phyloP scores from a whole-genome alignment of 2,888 invertebrate species.

The Ferrisia virgata region DNA sequence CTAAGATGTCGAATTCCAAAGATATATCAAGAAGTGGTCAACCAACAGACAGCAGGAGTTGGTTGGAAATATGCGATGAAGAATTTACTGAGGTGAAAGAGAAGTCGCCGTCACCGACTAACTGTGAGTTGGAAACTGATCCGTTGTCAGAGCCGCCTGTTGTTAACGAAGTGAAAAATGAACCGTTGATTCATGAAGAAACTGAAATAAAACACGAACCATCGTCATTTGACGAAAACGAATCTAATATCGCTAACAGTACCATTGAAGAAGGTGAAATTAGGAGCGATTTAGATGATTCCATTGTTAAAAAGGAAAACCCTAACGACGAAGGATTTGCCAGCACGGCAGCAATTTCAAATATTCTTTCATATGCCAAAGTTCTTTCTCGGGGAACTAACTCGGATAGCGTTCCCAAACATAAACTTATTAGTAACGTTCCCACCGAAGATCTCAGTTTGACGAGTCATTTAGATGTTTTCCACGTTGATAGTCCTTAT shows the following conservation, averaged over 20 bases:
- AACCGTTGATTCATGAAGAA: not conserved
- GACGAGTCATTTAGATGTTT: conserved; percentile 46
- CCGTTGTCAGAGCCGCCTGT: not conserved
- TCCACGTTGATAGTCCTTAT: conserved; percentile 44
- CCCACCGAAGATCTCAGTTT: conserved; percentile 43
- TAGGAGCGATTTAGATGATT: not conserved
- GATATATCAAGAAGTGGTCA: not conserved
- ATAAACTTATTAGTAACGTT: not conserved
- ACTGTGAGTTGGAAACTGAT: not conserved
- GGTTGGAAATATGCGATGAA: conserved; percentile 37
- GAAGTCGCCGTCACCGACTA: not conserved
- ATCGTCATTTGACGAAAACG: not conserved
- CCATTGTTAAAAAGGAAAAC: not conserved
- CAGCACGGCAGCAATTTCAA: not conserved
- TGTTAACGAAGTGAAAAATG: not conserved
- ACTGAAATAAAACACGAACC: not conserved
- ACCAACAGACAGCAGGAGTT: not conserved
- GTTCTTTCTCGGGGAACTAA: not conserved
- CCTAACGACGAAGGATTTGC: not conserved
- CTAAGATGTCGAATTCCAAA: not conserved
- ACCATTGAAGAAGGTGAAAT: conserved; percentile 15
- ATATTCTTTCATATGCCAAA: conserved; percentile 30
- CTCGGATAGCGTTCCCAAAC: not conserved
- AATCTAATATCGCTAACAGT: not conserved
- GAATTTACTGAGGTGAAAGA: not conserved